These are phyloP conservation scores for Harmothoe impar DNA, from an alignment of 2,888 invertebrate species.

Conservation along the genomic window DNA sequence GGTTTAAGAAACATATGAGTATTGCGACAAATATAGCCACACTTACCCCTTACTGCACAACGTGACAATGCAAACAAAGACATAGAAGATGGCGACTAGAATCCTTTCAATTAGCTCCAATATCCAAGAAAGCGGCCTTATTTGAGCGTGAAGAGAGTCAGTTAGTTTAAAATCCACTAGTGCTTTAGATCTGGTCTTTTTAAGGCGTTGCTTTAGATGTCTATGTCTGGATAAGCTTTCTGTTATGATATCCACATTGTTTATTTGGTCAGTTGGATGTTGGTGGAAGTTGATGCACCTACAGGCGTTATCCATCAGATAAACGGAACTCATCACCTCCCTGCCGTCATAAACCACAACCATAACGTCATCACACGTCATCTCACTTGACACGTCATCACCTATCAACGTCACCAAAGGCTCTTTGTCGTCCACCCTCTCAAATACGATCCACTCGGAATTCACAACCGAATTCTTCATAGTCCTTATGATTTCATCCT, in stretches of 20 bases:
- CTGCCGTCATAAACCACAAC: slow-evolving; percentile 27
- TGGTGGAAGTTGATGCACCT: not conserved
- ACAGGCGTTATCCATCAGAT: not conserved
- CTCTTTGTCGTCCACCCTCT: slow-evolving; percentile 17
- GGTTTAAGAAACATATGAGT: too few species aligned
- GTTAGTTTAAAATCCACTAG: not conserved
- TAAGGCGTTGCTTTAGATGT: not conserved
- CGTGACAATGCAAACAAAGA: not conserved
- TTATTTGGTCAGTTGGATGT: not conserved
- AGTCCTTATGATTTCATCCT: not conserved
- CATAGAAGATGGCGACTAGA: not conserved
- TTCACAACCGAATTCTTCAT: not conserved
- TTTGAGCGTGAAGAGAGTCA: not conserved
- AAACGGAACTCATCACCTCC: slow-evolving; percentile 36
- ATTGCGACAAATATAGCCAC: too few species aligned
- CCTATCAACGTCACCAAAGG: not conserved
- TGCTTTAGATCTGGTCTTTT: not conserved
- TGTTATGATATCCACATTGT: slow-evolving; percentile 7
- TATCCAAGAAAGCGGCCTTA: not conserved
- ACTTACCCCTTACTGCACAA: not conserved
- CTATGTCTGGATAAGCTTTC: not conserved
- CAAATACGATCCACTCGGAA: slow-evolving; percentile 37
- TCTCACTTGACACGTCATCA: not conserved
- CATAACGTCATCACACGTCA: slow-evolving; percentile 5
- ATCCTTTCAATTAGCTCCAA: not conserved